phyloP scores from a whole-genome alignment of 2,113 vertebrate species.

The Sceloporus tristichus region DNA sequence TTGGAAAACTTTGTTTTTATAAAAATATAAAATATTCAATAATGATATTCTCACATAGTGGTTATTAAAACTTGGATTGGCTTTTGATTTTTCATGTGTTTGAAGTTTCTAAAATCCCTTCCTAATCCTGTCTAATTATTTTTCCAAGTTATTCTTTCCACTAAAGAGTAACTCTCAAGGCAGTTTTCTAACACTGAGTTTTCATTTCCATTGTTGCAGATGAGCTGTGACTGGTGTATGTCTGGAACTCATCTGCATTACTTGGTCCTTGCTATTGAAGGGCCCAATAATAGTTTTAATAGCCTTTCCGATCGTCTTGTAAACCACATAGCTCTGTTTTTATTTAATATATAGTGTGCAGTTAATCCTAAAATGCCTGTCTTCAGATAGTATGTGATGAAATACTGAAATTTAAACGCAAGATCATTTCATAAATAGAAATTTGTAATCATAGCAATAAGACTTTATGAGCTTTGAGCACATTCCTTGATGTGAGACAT shows the following conservation, averaged over 20 bases:
- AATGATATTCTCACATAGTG: no score
- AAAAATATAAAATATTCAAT: no score
- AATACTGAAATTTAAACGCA: neutral
- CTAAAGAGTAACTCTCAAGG: no score
- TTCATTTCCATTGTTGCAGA: neutral
- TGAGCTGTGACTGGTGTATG: neutral
- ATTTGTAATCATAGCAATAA: neutral
- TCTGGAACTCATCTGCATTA: constrained; percentile 4
- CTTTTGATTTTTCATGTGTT: no score
- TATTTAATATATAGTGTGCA: neutral
- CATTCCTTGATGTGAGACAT: neutral
- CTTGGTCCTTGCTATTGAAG: neutral
- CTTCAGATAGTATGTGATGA: neutral
- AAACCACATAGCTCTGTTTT: neutral
- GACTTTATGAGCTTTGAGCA: neutral
- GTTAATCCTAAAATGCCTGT: neutral
- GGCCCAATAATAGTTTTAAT: constrained; percentile 1
- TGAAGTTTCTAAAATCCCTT: neutral
- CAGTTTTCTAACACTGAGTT: neutral
- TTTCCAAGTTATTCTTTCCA: no score
- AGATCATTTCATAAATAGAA: neutral
- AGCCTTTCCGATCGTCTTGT: neutral
- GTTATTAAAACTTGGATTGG: no score
- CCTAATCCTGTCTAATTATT: neutral
- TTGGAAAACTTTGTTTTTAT: no score